Percentiles rank a stretch among this genome's conserved stretches.
These are phyloP conservation scores for Poeciliopsis presidionis DNA, from an alignment of 2,797 vertebrate species.

Conservation along the genomic window DNA sequence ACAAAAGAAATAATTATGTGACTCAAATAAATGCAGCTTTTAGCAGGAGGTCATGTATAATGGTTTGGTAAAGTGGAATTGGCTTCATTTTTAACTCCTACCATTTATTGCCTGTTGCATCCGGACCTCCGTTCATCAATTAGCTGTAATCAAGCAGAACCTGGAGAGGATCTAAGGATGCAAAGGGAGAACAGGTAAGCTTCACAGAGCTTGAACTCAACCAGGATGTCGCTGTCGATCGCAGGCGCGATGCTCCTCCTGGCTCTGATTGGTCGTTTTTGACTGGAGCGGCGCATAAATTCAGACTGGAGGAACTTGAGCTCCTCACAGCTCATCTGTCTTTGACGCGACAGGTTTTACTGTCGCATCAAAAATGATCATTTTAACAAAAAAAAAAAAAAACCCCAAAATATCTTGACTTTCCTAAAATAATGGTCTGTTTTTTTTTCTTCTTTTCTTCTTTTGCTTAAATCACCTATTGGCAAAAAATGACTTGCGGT, in stretches of 20 bases:
- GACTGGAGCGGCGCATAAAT: no score
- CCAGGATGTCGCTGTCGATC: neutral
- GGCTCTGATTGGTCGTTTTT: no score
- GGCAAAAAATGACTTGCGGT: neutral
- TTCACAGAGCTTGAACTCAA: neutral
- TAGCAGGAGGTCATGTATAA: neutral
- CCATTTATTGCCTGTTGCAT: neutral
- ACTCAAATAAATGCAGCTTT: neutral
- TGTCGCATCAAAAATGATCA: no score
- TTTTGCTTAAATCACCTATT: neutral
- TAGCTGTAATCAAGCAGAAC: neutral
- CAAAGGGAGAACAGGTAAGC: neutral
- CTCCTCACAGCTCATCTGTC: no score
- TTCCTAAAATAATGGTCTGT: no score
- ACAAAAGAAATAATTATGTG: neutral
- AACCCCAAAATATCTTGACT: no score
- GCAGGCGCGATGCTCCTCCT: no score
- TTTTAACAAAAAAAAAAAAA: no score
- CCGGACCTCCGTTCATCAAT: no score
- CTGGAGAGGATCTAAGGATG: neutral
- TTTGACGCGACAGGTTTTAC: no score
- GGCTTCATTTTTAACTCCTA: neutral
- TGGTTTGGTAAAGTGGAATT: neutral
- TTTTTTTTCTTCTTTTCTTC: no score
- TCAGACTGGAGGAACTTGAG: no score